These are phyloP conservation scores for Hoplostethus atlanticus DNA, from an alignment of 2,797 vertebrate species.

Conservation along the genomic window DNA sequence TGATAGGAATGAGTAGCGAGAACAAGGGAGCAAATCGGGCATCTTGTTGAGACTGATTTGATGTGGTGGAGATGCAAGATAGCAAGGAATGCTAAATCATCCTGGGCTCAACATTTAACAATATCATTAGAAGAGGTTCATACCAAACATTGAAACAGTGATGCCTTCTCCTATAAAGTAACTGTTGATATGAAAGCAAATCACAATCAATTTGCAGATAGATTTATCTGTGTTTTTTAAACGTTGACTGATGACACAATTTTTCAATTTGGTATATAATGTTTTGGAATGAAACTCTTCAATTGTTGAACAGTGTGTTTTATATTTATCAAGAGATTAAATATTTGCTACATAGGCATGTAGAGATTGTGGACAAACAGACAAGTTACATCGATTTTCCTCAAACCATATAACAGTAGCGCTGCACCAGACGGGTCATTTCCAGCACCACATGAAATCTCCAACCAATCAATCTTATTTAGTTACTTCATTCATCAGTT, in stretches of 20 bases:
- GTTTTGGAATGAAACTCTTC: neutral
- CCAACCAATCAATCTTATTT: too few relatives aligned
- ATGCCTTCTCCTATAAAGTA: too few relatives aligned
- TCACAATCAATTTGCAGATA: neutral
- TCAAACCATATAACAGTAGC: neutral
- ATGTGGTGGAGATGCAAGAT: conserved; percentile 22
- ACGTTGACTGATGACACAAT: too few relatives aligned
- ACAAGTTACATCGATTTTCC: neutral
- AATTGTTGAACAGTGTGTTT: neutral
- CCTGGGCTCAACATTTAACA: conserved; percentile 9
- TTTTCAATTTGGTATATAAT: too few relatives aligned
- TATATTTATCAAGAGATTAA: neutral
- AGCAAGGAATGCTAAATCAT: conserved; percentile 29
- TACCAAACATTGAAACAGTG: neutral
- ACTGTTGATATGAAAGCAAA: too few relatives aligned
- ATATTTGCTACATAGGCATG: neutral
- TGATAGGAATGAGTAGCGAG: conserved; percentile 58
- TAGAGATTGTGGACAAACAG: neutral
- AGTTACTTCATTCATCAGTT: neutral
- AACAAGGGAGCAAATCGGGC: conserved; percentile 14
- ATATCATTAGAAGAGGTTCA: neutral
- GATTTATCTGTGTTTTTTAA: too few relatives aligned
- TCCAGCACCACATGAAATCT: neutral
- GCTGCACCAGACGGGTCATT: neutral
- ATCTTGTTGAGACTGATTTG: conserved; percentile 18